These are phyloP conservation scores for Alviniconcha strummeri DNA, from an alignment of 2,888 invertebrate genomes.

Conservation along the genomic window DNA sequence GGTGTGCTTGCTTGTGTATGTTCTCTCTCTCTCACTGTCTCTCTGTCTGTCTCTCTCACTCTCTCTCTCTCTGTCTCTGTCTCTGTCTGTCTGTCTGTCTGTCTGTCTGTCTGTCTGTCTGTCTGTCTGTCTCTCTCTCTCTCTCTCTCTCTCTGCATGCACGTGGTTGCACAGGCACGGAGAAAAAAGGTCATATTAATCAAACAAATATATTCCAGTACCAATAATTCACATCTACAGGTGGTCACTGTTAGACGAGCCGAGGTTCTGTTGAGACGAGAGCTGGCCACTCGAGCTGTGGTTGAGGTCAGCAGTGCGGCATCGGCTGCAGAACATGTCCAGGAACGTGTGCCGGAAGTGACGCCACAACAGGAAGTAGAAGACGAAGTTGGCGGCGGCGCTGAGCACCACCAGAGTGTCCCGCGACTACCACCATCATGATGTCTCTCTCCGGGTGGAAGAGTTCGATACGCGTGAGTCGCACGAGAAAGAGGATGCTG, in stretches of 20 bases:
- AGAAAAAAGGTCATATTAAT: too few relatives aligned
- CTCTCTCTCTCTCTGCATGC: too few relatives aligned
- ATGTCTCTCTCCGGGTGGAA: constrained; percentile 17
- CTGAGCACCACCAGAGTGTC: constrained; percentile 19
- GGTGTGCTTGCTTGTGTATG: neutral
- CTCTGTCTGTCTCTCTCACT: neutral
- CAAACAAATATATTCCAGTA: too few relatives aligned
- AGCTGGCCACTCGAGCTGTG: neutral
- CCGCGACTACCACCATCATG: neutral
- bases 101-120: too few relatives aligned
- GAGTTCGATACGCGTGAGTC: constrained; percentile 17
- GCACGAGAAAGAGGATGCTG: constrained; percentile 24
- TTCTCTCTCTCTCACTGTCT: neutral
- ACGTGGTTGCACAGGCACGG: too few relatives aligned
- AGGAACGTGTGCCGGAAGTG: constrained; percentile 14
- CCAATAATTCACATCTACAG: too few relatives aligned
- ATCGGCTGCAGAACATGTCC: neutral
- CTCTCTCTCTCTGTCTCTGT: neutral
- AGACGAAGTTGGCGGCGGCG: constrained; percentile 18
- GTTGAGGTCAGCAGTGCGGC: neutral
- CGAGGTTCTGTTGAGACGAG: neutral
- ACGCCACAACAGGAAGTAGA: constrained; percentile 29
- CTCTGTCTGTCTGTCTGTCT: neutral
- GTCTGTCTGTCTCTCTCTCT: too few relatives aligned
- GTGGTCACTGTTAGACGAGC: neutral